Conservation (phyloP, 1,140 invertebrate genomes). For the Pogonus chalceus region DNA sequence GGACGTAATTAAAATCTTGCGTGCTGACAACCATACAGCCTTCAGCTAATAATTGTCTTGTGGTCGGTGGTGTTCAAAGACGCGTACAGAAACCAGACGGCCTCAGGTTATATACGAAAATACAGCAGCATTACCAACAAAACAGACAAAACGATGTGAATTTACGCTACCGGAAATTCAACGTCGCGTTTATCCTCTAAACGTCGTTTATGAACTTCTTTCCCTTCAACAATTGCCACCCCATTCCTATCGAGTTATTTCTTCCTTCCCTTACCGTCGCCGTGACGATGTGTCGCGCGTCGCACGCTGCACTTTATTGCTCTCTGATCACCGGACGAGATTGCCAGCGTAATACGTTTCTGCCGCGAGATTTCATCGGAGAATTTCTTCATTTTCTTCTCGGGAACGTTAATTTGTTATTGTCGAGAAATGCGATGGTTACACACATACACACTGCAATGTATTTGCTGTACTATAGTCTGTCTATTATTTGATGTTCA, state of each 20-base stretch:
- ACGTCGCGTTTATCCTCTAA: not conserved
- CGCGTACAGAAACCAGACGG: not conserved
- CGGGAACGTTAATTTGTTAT: constrained; percentile 2
- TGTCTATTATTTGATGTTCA: too few relatives aligned
- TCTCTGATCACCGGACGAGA: constrained; percentile 2
- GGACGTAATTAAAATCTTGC: constrained; percentile 1
- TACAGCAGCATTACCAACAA: not conserved
- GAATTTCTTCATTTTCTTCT: constrained; percentile 6
- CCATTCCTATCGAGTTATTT: not conserved
- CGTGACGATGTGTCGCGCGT: not conserved
- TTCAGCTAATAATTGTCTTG: not conserved
- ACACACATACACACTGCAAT: not conserved
- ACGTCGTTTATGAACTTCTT: not conserved
- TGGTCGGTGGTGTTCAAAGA: not conserved
- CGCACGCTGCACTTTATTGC: constrained; percentile 1
- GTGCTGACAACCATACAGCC: constrained; percentile 1
- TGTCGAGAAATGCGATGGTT: not conserved
- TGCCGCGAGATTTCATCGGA: constrained; percentile 2
- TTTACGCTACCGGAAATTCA: not conserved
- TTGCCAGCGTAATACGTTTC: not conserved
- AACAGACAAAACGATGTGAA: not conserved
- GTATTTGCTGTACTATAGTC: too few relatives aligned
- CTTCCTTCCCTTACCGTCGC: not conserved
- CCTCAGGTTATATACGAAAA: not conserved
- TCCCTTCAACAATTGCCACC: not conserved